These are phyloP conservation scores for Proisotoma minuta DNA, from an alignment of 2,888 invertebrate genomes.

Conservation along the genomic window DNA sequence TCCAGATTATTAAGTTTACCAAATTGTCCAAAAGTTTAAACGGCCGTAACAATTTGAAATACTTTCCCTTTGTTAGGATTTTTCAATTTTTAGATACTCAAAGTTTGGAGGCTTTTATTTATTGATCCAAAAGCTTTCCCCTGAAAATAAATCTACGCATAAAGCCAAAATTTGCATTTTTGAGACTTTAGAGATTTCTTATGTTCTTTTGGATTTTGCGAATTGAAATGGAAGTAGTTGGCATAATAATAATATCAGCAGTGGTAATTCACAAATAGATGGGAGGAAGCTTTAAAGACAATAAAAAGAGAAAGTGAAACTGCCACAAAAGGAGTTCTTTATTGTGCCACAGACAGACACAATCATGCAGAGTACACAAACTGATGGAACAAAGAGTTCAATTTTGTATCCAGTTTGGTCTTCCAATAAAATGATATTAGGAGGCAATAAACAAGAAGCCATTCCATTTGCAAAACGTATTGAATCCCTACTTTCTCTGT, in stretches of 20 bases:
- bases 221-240: neutral
- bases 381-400: neutral
- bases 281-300: neutral
- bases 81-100: too few species aligned
- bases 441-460: slow-evolving; percentile 3
- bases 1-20: too few species aligned
- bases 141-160: slow-evolving; percentile 1
- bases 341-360: neutral
- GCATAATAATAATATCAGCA: neutral
- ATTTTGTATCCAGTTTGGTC: neutral
- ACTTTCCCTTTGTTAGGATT: too few species aligned
- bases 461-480: neutral
- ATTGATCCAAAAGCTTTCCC: neutral
- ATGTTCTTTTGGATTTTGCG: neutral
- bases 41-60: too few species aligned
- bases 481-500: neutral
- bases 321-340: too few species aligned
- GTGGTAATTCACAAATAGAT: neutral
- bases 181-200: neutral
- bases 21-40: too few species aligned
- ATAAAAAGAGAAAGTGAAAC: neutral
- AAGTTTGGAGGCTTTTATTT: neutral
- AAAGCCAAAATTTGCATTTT: neutral
- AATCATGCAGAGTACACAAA: neutral
- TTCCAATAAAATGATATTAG: slow-evolving; percentile 11